These are phyloP conservation scores for Drosophila tsacasi DNA, from an alignment of 1,140 invertebrate species.

Conservation along the genomic window DNA sequence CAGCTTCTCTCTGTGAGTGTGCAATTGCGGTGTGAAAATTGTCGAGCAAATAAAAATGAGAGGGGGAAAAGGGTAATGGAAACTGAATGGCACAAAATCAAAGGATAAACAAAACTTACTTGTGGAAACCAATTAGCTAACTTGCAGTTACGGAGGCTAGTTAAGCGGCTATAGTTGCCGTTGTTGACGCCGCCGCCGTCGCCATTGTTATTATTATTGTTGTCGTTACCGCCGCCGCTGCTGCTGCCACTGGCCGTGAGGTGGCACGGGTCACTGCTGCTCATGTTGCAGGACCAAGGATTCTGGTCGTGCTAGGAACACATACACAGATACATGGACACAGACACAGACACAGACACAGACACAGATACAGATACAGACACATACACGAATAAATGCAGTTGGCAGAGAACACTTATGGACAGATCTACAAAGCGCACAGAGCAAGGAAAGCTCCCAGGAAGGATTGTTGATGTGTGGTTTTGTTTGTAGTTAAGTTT, in stretches of 20 bases:
- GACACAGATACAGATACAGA: conserved; percentile 8
- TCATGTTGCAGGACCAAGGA: conserved; percentile 36
- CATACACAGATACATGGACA: conserved; percentile 31
- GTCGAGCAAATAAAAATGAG: conserved; percentile 36
- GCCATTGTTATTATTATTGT: conserved; percentile 30
- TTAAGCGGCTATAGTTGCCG: conserved; percentile 44
- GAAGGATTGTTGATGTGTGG: conserved; percentile 36
- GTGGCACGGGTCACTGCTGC: conserved; percentile 6
- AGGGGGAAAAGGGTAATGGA: conserved; percentile 10
- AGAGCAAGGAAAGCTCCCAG: conserved; percentile 43
- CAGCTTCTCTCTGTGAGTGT: neutral
- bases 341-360: conserved; percentile 31
- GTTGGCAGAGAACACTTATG: conserved; percentile 20
- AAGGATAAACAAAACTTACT: conserved; percentile 69
- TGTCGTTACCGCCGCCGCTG: conserved; percentile 20
- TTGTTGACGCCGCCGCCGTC: conserved; percentile 24
- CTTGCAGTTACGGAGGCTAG: conserved; percentile 57
- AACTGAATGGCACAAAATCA: conserved; percentile 22
- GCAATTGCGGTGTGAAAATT: conserved; percentile 42
- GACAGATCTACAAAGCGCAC: conserved; percentile 34
- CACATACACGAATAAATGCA: conserved; percentile 37
- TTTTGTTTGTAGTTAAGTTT: conserved; percentile 4
- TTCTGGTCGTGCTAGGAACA: conserved; percentile 29
- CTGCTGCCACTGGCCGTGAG: conserved; percentile 18
- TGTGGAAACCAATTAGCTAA: conserved; percentile 74